Base-by-base conservation (phyloP, 1,140 invertebrate species). In the Sitodiplosis mosellana region DNA sequence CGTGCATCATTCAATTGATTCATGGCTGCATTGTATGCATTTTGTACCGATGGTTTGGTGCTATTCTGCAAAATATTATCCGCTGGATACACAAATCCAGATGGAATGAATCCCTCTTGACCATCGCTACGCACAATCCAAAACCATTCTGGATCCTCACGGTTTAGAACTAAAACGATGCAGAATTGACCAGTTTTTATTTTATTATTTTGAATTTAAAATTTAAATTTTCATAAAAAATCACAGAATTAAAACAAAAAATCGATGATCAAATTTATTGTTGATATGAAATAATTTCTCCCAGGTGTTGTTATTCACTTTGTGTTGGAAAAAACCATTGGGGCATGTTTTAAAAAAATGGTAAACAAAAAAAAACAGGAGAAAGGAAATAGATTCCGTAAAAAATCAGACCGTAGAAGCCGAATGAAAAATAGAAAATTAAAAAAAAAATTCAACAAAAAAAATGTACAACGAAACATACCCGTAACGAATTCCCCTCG, bases 71-170 rank as follows among this genome's bases (percentile, higher is more conserved):
- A 76, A 33, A 85, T 81, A 67, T 79, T 76, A 54, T 83, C 78
- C 38, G 80, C 85, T 6, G 87, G 87, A 70, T 90, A 94, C 1
- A 94, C 84, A 65, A 92, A 94, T n/a, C 84, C 87, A 22, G 83
- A 83, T 7, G 92, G 92, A 22, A 95, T 89, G 65, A 96, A 96
- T 11, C 92, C 92, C 69, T 95, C 91, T 58, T 90, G 84, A 1
- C 87, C 87, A 63, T 93, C 87, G 55, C 82, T 86, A 49, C 86
- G 73, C 18, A 90, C 77, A 36, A 95, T 86, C 91, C 90, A 95
- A 59, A 85, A 92, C 91, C 91, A 94, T 61, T 94, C 87, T 1
- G 86, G 81, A 68, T 94, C 91, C 61, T 94, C 89, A 55, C 83
- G 73, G 66, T 95, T 96, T 11, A 95, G 66, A 1, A 94, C 87